A percentile compares a stretch with the other conserved stretches of the same genome.
Evolutionary conservation across 1,140 invertebrate genomes (phyloP).

Genomic region (Hycleus phaleratus): DNA sequence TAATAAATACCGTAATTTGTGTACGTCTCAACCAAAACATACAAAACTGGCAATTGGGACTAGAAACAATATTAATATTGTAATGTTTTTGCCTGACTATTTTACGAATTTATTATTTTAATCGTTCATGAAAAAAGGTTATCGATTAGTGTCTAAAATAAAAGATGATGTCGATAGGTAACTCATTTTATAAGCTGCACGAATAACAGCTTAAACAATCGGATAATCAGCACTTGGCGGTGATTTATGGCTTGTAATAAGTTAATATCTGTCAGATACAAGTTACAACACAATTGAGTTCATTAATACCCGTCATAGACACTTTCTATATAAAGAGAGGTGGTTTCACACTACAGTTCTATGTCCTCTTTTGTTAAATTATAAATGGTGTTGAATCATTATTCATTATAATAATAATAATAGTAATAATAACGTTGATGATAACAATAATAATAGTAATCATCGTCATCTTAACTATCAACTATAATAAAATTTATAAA

Average conservation of each 20-base stretch:
- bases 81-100: slow-evolving; percentile 7
- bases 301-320: slow-evolving; percentile 28
- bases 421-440: slow-evolving; percentile 1
- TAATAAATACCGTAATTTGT: slow-evolving; percentile 21
- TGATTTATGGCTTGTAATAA: slow-evolving; percentile 30
- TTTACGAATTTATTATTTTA: not conserved
- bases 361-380: slow-evolving; percentile 9
- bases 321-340: slow-evolving; percentile 19
- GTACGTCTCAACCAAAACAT: slow-evolving; percentile 2
- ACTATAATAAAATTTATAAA: too few relatives aligned
- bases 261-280: slow-evolving; percentile 30
- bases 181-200: slow-evolving; percentile 1
- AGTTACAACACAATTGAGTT: slow-evolving; percentile 28
- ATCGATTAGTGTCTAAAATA: not conserved
- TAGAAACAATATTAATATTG: not conserved
- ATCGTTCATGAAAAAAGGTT: not conserved
- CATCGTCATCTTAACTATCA: too few relatives aligned
- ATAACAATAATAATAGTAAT: too few relatives aligned
- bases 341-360: slow-evolving; percentile 9
- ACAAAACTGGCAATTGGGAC: not conserved
- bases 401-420: slow-evolving; percentile 13
- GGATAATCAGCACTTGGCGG: slow-evolving; percentile 27
- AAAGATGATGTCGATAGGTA: not conserved
- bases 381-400: slow-evolving; percentile 14
- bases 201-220: slow-evolving; percentile 25